Percentiles rank a stretch among this genome's conserved stretches.
These are phyloP conservation scores for Trididemnum miniatum DNA, from an alignment of 23 tunicate species.

Conservation along the genomic window DNA sequence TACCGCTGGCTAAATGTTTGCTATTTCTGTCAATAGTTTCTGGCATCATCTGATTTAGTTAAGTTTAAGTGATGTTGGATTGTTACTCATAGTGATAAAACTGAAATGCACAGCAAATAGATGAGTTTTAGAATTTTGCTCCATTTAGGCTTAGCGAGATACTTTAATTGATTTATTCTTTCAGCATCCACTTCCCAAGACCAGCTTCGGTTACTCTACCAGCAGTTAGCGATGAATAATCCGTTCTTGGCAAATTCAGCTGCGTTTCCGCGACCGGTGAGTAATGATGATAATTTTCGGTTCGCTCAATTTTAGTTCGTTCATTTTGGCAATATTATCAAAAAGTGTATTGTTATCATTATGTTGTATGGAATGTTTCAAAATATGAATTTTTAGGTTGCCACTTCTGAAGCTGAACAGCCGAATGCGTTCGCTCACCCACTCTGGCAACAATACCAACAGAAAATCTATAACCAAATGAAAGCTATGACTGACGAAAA, in stretches of 20 bases:
- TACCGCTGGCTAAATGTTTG: too few species aligned
- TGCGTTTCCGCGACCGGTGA: too few species aligned
- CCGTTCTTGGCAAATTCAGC: constrained; percentile 53
- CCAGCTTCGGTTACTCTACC: constrained; percentile 79
- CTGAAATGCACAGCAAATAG: too few species aligned
- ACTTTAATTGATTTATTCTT: too few species aligned
- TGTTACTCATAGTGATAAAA: too few species aligned
- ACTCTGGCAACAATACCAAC: constrained; percentile 33
- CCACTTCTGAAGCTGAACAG: constrained; percentile 33
- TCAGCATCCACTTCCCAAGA: constrained; percentile 45
- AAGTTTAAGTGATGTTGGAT: too few species aligned
- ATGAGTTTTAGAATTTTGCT: too few species aligned
- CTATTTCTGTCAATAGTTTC: too few species aligned
- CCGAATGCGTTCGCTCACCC: constrained; percentile 28
- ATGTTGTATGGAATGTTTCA: background rate
- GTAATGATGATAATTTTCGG: too few species aligned
- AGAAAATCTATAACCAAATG: constrained; percentile 25
- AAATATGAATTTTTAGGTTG: constrained; percentile 17
- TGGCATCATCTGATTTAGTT: too few species aligned
- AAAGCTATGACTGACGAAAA: constrained; percentile 28
- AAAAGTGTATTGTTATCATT: background rate
- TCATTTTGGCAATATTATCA: background rate
- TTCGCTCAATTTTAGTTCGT: too few species aligned
- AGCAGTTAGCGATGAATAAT: constrained; percentile 72
- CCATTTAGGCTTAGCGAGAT: too few species aligned